Evolutionary conservation across 2,113 vertebrate genomes (phyloP).

Genomic region (Axis porcinus): DNA sequence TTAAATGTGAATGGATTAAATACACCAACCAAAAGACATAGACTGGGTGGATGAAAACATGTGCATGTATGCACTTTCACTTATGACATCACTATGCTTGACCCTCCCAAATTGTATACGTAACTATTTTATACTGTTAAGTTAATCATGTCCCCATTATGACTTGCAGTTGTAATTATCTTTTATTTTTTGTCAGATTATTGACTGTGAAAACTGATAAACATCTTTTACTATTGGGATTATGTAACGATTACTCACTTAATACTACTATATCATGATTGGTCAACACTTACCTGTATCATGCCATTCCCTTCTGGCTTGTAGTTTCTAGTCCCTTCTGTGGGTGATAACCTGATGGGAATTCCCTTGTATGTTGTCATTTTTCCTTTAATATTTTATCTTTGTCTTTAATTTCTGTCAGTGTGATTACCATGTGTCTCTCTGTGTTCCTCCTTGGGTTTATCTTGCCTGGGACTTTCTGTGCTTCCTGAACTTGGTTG

Average conservation of each 20-base stretch:
- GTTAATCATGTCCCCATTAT: not conserved
- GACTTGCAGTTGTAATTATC: not conserved
- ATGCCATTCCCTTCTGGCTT: not conserved
- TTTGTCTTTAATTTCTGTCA: not conserved
- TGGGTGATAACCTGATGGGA: not conserved
- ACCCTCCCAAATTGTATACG: not conserved
- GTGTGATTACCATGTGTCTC: not conserved
- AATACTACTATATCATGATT: not conserved
- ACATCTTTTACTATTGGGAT: not conserved
- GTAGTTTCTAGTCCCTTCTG: not conserved
- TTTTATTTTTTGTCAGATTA: not conserved
- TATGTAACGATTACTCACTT: not conserved
- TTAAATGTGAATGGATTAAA: not conserved
- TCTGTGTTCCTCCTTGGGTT: not conserved
- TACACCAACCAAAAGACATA: not conserved
- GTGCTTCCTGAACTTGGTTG: not conserved
- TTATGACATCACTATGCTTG: not conserved
- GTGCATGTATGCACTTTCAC: accelerated
- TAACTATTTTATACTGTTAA: not conserved
- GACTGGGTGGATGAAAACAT: not conserved
- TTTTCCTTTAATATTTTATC: not conserved
- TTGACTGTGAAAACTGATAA: not conserved
- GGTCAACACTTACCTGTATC: not conserved
- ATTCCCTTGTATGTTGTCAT: not conserved
- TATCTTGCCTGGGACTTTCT: not conserved